Evolutionary conservation across 2,888 invertebrate species (phyloP).

Genomic region (Apodemia hepburni): DNA sequence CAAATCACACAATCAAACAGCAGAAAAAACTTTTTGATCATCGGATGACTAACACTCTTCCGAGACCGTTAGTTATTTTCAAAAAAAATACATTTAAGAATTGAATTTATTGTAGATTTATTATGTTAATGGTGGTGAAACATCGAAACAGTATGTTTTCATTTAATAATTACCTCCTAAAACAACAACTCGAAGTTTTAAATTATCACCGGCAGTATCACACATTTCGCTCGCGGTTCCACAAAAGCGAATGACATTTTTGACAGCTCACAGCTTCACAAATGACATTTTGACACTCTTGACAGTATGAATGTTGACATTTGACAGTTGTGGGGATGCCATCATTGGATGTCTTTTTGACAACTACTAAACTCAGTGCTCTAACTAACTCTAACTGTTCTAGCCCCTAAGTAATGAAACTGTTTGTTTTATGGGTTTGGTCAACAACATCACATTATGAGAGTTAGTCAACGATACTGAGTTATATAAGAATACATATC

Average conservation of each 20-base stretch:
- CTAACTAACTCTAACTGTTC: too few relatives aligned
- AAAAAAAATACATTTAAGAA: conserved; percentile 34
- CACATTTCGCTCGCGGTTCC: conserved; percentile 63
- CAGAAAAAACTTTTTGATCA: conserved; percentile 41
- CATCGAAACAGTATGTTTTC: background rate
- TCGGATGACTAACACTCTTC: conserved; percentile 65
- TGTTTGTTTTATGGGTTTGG: too few relatives aligned
- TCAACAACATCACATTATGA: too few relatives aligned
- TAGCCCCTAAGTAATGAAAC: too few relatives aligned
- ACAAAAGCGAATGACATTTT: conserved; percentile 42
- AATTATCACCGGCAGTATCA: conserved; percentile 66
- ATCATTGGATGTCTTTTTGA: too few relatives aligned
- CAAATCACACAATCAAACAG: conserved; percentile 41
- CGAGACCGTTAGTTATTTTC: conserved; percentile 56
- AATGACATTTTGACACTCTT: conserved; percentile 22
- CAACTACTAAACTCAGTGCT: too few relatives aligned
- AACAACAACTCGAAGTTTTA: conserved; percentile 68
- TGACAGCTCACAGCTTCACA: conserved; percentile 26
- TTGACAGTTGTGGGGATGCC: background rate
- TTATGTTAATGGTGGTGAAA: background rate
- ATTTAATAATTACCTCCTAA: conserved; percentile 62
- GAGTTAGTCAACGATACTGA: too few relatives aligned
- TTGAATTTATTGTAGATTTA: background rate
- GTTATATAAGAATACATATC: too few relatives aligned
- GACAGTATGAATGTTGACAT: conserved; percentile 12